These are phyloP conservation scores for Catalaphyllia jardinei DNA, from an alignment of 64 coral and sea anemone genomes.

Conservation along the genomic window DNA sequence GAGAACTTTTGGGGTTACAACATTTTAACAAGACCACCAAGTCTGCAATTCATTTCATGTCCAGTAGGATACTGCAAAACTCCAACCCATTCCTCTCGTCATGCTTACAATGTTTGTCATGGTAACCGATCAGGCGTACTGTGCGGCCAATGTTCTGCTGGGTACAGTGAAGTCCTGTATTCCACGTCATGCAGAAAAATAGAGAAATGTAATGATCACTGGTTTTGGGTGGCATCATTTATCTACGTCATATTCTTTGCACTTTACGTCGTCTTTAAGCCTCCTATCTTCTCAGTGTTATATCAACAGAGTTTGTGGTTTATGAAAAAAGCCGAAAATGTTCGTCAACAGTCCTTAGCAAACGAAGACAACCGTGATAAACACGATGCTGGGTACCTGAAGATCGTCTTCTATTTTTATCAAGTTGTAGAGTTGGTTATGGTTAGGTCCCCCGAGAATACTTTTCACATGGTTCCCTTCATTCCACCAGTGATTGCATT, in stretches of 20 bases:
- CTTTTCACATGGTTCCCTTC: not conserved
- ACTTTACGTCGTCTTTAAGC: slow-evolving; percentile 3
- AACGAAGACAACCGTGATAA: too few species aligned
- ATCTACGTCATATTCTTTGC: slow-evolving; percentile 24
- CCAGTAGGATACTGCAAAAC: slow-evolving; percentile 52
- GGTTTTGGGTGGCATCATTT: slow-evolving; percentile 26
- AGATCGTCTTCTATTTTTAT: slow-evolving; percentile 58
- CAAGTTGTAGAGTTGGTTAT: slow-evolving; percentile 57
- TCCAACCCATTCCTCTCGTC: not conserved
- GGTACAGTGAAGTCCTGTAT: not conserved
- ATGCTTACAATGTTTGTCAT: slow-evolving; percentile 45
- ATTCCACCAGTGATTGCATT: slow-evolving; percentile 8
- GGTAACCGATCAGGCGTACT: slow-evolving; percentile 18
- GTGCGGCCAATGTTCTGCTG: not conserved
- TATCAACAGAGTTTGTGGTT: slow-evolving; percentile 27
- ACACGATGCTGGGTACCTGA: slow-evolving; percentile 33
- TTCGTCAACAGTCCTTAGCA: too few species aligned
- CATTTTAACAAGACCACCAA: not conserved
- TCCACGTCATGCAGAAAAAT: not conserved
- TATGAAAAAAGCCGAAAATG: not conserved
- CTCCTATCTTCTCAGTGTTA: slow-evolving; percentile 1
- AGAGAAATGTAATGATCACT: slow-evolving; percentile 24
- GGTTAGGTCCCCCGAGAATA: slow-evolving; percentile 16
- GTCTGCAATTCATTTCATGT: slow-evolving; percentile 55
- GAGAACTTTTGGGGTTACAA: slow-evolving; percentile 61